A percentile compares a stretch with the other conserved stretches of the same genome.
Conservation (phyloP, 2,797 vertebrate genomes). For the Oreonectes daqikongensis region DNA sequence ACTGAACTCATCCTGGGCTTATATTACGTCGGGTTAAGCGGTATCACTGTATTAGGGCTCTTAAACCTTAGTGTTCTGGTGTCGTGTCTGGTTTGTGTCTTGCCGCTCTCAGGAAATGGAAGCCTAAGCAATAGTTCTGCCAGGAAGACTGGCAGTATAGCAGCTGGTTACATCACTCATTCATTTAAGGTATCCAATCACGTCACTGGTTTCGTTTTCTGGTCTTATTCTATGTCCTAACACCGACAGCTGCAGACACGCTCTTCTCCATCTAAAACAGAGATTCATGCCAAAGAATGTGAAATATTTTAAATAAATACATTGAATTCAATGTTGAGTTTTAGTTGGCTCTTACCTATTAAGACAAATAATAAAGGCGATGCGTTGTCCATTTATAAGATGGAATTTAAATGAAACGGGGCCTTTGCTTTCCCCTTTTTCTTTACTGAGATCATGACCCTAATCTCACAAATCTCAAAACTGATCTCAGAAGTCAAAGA, state of each 20-base stretch:
- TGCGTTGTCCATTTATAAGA: too few relatives aligned
- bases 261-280: not conserved
- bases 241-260: not conserved
- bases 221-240: too few relatives aligned
- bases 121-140: not conserved
- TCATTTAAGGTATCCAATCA: not conserved
- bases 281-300: not conserved
- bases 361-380: too few relatives aligned
- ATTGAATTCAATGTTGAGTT: not conserved
- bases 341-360: not conserved
- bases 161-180: not conserved
- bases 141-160: not conserved
- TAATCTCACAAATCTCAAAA: too few relatives aligned
- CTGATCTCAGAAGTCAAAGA: too few relatives aligned
- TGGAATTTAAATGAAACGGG: too few relatives aligned
- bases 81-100: not conserved
- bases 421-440: too few relatives aligned
- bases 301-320: not conserved
- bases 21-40: not conserved
- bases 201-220: too few relatives aligned
- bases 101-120: not conserved
- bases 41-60: not conserved
- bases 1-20: conserved; percentile 12
- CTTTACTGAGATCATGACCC: too few relatives aligned
- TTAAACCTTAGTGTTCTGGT: not conserved